Evolutionary conservation across 2,888 invertebrate genomes (phyloP).

Genomic region (Nomada ferruginata): DNA sequence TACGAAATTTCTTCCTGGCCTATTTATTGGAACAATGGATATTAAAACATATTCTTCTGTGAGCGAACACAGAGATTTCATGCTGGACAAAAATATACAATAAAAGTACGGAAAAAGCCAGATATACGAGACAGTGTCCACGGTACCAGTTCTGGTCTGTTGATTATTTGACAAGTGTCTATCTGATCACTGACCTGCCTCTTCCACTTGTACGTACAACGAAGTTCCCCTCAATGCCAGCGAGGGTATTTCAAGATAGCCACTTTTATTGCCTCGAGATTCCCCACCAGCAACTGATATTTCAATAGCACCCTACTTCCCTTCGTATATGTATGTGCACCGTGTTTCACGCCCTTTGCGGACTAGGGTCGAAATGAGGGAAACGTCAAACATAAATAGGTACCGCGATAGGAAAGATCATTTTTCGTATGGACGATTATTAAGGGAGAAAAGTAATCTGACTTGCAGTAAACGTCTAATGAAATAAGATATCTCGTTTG

Average conservation of each 20-base stretch:
- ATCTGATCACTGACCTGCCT: conserved; percentile 23
- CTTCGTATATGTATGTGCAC: background rate
- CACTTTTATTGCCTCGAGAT: conserved; percentile 15
- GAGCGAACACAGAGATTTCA: background rate
- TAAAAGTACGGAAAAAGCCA: background rate
- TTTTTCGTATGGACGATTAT: background rate
- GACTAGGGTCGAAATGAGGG: background rate
- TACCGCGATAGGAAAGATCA: background rate
- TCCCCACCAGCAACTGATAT: conserved; percentile 6
- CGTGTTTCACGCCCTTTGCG: background rate
- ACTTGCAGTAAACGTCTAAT: background rate
- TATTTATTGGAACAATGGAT: background rate
- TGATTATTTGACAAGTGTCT: conserved; percentile 40
- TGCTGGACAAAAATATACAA: background rate
- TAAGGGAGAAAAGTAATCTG: conserved; percentile 40
- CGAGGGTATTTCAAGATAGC: conserved; percentile 10
- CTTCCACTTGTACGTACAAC: conserved; percentile 9
- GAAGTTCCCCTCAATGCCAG: background rate
- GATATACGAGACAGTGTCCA: background rate
- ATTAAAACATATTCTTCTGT: no score
- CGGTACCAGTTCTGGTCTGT: background rate
- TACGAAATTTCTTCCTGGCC: background rate
- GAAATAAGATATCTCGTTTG: conserved; percentile 19
- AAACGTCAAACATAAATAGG: conserved; percentile 30
- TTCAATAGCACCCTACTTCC: conserved; percentile 11